Evolutionary conservation across 2,797 vertebrate species (phyloP), one percentile per base, ranked within the genome.

Genomic region (Erpetoichthys calabaricus): DNA sequence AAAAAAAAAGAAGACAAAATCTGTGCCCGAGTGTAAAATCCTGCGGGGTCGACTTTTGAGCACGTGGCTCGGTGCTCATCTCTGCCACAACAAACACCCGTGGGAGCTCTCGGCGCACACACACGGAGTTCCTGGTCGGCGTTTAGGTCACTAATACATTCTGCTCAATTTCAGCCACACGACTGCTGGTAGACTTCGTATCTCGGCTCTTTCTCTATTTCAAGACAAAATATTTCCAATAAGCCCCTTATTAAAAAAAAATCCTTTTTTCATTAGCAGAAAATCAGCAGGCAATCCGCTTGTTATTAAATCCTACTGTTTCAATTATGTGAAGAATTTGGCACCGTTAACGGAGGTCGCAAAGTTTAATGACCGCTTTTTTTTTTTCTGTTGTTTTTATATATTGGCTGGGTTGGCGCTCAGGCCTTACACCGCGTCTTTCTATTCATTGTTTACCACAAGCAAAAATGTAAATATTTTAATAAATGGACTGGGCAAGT

Each of bases 281-380:
- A 59, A 62, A 73, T 62, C 70, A 71, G 66, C 67, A 75, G 74
- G 70, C 42, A 58, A 73, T 59, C 43, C 69, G 61, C 7, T 62
- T 8, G 1, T 65, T 73, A 75, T 77, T 77, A 79, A 74, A 63
- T 71, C 69, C 70, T 59, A 69, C 68, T 69, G 71, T 68, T 80
- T 80, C 76, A 80, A 79, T 79, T 78, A 75, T 0, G 1, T 70
- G 70, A 62, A 63, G 67, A 68, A 72, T 49, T 6, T n/a, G 4
- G 47, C 47, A 7, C 7, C 47, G n/a, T 49, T 49, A 7, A 49
- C 47, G 5, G 47, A n/a, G 47, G 47, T 49, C n/a, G 4, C 7
- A 49, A 49, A 49, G 47, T 49, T 4, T 7, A 49, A 49, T 7
- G 47, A 1, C 47, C n/a, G 3, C 49, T 49, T 49, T 49, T n/a